A percentile compares a stretch with the other conserved stretches of the same genome.
These are phyloP conservation scores for Cygnus atratus DNA, from an alignment of 2,113 vertebrate genomes.

Conservation along the genomic window DNA sequence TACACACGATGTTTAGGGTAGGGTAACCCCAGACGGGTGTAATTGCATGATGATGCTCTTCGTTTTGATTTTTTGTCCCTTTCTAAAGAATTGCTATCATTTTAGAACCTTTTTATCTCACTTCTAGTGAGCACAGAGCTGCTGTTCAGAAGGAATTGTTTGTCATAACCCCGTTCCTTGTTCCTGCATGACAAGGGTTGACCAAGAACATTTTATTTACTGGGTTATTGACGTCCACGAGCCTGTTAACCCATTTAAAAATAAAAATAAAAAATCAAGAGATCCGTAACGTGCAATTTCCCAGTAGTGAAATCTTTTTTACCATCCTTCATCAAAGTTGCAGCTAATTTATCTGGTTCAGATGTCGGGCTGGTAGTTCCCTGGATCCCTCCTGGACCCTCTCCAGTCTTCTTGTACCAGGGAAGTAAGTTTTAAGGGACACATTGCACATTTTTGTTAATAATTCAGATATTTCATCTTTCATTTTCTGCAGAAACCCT, in stretches of 20 bases:
- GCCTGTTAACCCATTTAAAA: neutral
- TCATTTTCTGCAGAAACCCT: neutral
- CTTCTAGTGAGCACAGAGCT: neutral
- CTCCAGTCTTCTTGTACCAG: neutral
- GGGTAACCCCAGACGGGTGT: neutral
- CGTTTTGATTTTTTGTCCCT: neutral
- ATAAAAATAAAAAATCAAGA: neutral
- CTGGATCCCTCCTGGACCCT: conserved; percentile 26
- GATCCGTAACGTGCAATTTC: neutral
- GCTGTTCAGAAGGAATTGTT: neutral
- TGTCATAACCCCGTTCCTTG: neutral
- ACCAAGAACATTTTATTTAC: neutral
- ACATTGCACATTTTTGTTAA: conserved; percentile 23
- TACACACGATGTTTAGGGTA: neutral
- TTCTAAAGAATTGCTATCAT: neutral
- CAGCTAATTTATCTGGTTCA: neutral
- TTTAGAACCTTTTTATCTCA: neutral
- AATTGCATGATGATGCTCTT: neutral
- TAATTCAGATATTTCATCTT: conserved; percentile 43
- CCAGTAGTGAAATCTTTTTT: neutral
- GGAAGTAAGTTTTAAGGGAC: neutral
- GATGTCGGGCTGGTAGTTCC: neutral
- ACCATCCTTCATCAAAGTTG: neutral
- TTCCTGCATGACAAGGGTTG: neutral
- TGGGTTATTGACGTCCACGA: neutral